phyloP scores from a whole-genome alignment of 1,140 invertebrate genomes.

The Antheraea pernyi region DNA sequence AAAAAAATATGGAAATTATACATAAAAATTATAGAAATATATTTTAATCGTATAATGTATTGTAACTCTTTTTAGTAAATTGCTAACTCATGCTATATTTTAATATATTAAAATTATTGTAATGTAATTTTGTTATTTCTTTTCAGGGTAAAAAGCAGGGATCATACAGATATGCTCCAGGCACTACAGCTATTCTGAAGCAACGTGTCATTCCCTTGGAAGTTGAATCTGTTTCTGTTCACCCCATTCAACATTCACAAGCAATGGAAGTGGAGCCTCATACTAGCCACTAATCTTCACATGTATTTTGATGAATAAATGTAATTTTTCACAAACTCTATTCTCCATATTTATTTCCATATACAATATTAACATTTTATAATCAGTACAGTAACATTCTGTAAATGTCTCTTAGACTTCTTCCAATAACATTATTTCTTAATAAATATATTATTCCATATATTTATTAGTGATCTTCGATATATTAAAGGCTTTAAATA shows the following conservation, averaged over 20 bases:
- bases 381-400: too few species aligned
- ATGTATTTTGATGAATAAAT: conserved; percentile 14
- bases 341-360: background rate
- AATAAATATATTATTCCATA: too few species aligned
- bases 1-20: too few species aligned
- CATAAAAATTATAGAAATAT: too few species aligned
- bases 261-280: conserved; percentile 65
- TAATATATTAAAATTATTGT: background rate
- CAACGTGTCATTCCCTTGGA: conserved; percentile 86
- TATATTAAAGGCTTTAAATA: too few species aligned
- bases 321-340: background rate
- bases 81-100: background rate
- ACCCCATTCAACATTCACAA: conserved; percentile 36
- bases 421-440: too few species aligned
- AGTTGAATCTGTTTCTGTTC: conserved; percentile 65
- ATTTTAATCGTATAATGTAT: too few species aligned
- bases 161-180: conserved; percentile 84
- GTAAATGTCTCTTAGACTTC: too few species aligned
- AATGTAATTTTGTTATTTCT: too few species aligned
- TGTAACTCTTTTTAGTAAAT: too few species aligned
- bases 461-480: too few species aligned
- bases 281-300: conserved; percentile 36
- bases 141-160: conserved; percentile 79
- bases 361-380: too few species aligned
- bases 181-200: conserved; percentile 87